Percentiles rank a stretch among this genome's conserved stretches.
These are phyloP conservation scores for Hucho hucho DNA, from an alignment of 2,113 vertebrate species.

Conservation along the genomic window DNA sequence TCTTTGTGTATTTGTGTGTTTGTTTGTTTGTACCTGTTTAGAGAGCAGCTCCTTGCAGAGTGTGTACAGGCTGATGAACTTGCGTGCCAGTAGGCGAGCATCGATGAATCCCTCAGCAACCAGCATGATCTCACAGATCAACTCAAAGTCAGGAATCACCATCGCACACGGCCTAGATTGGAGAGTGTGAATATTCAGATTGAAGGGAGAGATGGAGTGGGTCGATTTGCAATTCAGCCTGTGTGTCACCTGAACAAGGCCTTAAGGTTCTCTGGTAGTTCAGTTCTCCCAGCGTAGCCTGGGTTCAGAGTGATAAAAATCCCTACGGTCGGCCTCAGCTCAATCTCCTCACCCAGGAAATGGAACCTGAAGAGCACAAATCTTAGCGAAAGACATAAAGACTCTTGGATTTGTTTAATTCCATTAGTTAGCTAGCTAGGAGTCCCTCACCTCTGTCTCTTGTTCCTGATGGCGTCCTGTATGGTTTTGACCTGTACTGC, in stretches of 20 bases:
- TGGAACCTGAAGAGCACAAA: conserved; percentile 60
- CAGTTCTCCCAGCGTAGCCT: conserved; percentile 75
- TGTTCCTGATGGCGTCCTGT: conserved; percentile 74
- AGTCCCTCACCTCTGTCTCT: conserved; percentile 69
- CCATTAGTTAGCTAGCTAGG: not conserved
- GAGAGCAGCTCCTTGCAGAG: conserved; percentile 79
- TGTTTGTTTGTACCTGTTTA: conserved; percentile 64
- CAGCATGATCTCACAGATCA: conserved; percentile 81
- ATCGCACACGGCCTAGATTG: conserved; percentile 66
- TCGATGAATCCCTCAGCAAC: conserved; percentile 77
- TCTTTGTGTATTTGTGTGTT: not conserved
- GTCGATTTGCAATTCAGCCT: not conserved
- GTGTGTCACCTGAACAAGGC: conserved; percentile 70
- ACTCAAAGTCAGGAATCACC: conserved; percentile 79
- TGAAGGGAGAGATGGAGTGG: not conserved
- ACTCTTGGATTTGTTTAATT: not conserved
- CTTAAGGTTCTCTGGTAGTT: conserved; percentile 80
- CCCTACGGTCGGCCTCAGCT: conserved; percentile 72
- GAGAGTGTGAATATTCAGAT: not conserved
- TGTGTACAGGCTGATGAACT: conserved; percentile 79
- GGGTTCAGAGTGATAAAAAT: conserved; percentile 81
- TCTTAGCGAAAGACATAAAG: not conserved
- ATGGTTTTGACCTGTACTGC: conserved; percentile 77
- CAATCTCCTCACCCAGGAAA: conserved; percentile 71
- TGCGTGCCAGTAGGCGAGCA: conserved; percentile 73